These are phyloP conservation scores for Bombus consobrinus DNA, from an alignment of 1,140 invertebrate species.

Conservation along the genomic window DNA sequence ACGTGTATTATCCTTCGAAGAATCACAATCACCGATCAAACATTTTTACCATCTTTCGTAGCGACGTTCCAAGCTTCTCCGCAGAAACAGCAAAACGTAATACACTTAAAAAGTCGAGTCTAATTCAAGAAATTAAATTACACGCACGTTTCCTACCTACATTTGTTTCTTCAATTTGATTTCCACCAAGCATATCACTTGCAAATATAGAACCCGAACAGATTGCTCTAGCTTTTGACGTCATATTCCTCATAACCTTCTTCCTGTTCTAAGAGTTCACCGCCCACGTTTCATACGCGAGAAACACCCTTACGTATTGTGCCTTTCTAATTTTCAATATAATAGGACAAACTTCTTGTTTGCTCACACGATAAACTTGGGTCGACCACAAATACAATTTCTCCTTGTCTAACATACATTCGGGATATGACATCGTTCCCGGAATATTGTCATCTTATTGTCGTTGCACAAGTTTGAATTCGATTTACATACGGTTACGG, in stretches of 20 bases:
- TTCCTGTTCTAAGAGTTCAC: slow-evolving; percentile 1
- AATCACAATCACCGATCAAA: too few species aligned
- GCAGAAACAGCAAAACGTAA: too few species aligned
- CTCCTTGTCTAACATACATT: neutral
- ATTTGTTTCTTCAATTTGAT: neutral
- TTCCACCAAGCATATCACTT: neutral
- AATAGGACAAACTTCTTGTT: neutral
- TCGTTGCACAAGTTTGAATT: slow-evolving; percentile 2
- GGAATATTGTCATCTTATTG: neutral
- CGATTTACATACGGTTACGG: neutral
- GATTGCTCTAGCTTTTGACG: slow-evolving; percentile 4
- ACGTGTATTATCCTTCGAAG: too few species aligned
- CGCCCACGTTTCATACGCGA: neutral
- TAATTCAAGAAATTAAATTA: neutral
- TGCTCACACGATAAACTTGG: neutral
- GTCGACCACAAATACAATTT: neutral
- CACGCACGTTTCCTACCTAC: neutral
- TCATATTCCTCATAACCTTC: neutral
- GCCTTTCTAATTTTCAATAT: neutral
- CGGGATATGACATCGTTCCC: too few species aligned
- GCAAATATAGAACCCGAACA: neutral
- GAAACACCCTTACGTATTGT: neutral
- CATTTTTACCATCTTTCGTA: too few species aligned
- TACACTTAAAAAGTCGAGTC: too few species aligned
- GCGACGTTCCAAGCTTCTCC: too few species aligned